Conservation (phyloP, 2,888 invertebrate species). For the Ecdyonurus torrentis region DNA sequence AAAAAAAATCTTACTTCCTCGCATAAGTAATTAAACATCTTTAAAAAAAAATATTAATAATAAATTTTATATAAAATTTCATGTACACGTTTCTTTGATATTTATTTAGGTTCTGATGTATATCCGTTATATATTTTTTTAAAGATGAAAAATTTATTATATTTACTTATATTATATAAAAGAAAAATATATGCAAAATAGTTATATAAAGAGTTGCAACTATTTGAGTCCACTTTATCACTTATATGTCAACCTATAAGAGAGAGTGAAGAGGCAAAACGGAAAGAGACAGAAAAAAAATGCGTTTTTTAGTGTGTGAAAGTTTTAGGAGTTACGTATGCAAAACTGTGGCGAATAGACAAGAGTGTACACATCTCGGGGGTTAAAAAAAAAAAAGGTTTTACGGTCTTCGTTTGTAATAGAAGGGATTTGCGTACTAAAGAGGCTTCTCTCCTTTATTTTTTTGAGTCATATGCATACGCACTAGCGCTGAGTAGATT, state of each 20-base stretch:
- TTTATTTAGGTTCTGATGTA: too few relatives aligned
- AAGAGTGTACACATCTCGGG: not conserved
- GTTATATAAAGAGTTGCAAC: not conserved
- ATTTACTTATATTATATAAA: too few relatives aligned
- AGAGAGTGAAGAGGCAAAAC: not conserved
- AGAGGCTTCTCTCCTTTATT: too few relatives aligned
- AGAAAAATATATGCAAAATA: too few relatives aligned
- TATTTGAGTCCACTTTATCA: not conserved
- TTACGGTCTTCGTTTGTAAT: not conserved
- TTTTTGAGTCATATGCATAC: not conserved
- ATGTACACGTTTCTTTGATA: too few relatives aligned
- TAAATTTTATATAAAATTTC: too few relatives aligned
- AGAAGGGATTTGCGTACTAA: not conserved
- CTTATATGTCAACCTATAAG: not conserved
- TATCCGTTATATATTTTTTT: too few relatives aligned
- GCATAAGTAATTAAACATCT: too few relatives aligned
- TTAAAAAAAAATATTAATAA: too few relatives aligned
- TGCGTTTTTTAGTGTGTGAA: not conserved
- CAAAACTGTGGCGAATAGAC: not conserved
- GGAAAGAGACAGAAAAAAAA: not conserved
- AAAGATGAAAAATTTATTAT: too few relatives aligned
- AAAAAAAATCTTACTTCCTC: too few relatives aligned
- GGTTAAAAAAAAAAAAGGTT: not conserved
- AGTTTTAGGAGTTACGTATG: not conserved
- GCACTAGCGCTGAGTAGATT: not conserved